Evolutionary conservation across 2,113 vertebrate species (phyloP), one percentile per base, ranked within the genome.

Genomic region (Monopterus albus): DNA sequence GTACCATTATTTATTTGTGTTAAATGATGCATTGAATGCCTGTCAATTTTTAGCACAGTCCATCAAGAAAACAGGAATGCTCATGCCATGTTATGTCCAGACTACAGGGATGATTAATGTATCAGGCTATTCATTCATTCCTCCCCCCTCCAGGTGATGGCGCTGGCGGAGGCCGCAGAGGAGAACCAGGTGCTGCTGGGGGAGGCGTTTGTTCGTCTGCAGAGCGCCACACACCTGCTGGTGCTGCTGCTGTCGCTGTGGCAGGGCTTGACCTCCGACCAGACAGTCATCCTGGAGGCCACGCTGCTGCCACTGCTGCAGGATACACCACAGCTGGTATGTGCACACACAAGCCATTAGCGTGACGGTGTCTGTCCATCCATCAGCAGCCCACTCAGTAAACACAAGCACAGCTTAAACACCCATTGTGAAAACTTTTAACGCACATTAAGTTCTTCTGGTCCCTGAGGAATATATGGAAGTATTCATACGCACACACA

Each of bases 281-380:
- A 99, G 90, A 85, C 91, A 0, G 76, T 75, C 79, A 93, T 99
- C 87, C 90, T 98, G 87, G 95, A 98, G 91, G 95, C 95, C 17
- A 93, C 96, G 0, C 94, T 98, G 82, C 90, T 98, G 75, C 96
- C 96, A 0, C 90, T 98, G 68, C 93, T 94, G 69, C 93, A 95
- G 72, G 95, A 98, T 81, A 94, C 94, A 0, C 95, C 95, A 1
- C 95, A 97, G 47, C 82, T 99, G 95, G 96, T 99, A 83, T n/a
- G n/a, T n/a, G n/a, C n/a, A n/a, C n/a, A n/a, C n/a, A n/a, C n/a
- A 33, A 43, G 21, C 71, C 67, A 73, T 82, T 79, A 78, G 79
- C 11, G 36, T 75, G 68, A 65, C 69, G 57, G 36, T 64, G 53
- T 85, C 56, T 62, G 75, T 78, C 75, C 63, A 73, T 85, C 79